Evolutionary conservation across 2,888 invertebrate species (phyloP), one percentile per base, ranked within the genome.

Genomic region (Plebejus argus): DNA sequence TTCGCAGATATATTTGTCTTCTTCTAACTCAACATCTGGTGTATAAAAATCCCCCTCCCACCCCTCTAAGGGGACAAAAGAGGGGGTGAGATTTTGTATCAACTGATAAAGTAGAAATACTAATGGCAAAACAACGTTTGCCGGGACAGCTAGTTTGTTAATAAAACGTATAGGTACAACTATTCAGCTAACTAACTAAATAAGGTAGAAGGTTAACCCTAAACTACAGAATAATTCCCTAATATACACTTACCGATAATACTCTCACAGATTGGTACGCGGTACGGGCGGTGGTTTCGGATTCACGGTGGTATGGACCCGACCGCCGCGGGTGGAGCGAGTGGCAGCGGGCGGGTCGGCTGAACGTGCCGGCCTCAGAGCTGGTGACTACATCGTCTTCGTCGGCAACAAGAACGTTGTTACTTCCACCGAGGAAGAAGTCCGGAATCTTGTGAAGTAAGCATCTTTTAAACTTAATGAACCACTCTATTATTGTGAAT

Each of bases 291-390:
- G 95, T n/a, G 97, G 97, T 35, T 97, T 96, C 83, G 98, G 98
- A 20, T 98, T 98, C 90, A 97, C 97, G 6, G 96, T 98, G 77
- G 97, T 98, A 0, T 98, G 98, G 98, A 98, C 98, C 7, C 96
- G 97, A 85, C 98, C 98, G 0, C 98, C 98, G 4, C 95, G 97
- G 33, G 97, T 98, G 70, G 98, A 98, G 86, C 94, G 98, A 79
- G 97, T 98, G 18, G 98, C 98, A 79, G 95, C 96, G 0, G 97
- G 97, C 3, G 95, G 97, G 18, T 96, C 97, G 6, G 98, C 98
- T 0, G 98, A 98, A 80, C 95, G 96, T n/a, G 96, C 97, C 5
- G 98, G 98, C 6, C 95, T 98, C 15, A 91, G 96, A 80, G 97
- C 98, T 2, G 98, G 98, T 20, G 98, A 98, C 88, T 97, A 97